Conservation (phyloP, 2,113 vertebrate genomes). For the Phrynosoma platyrhinos region DNA sequence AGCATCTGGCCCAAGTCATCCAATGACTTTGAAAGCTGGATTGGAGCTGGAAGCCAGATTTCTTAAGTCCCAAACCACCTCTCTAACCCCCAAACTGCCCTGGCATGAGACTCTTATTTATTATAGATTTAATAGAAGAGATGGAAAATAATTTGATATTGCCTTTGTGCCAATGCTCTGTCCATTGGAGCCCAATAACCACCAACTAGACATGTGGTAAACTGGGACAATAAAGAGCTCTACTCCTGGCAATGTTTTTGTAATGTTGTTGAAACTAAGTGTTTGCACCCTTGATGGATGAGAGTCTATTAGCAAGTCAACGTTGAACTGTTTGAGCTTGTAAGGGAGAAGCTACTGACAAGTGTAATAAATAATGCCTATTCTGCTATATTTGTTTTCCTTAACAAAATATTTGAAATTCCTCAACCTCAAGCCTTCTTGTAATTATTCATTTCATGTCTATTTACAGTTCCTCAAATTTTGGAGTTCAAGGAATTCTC, state of each 20-base stretch:
- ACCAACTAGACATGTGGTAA: not conserved
- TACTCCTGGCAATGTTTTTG: not conserved
- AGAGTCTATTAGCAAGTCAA: not conserved
- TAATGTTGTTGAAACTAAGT: not conserved
- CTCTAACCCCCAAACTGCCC: no score
- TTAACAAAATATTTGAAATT: not conserved
- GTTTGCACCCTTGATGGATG: not conserved
- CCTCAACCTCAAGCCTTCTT: not conserved
- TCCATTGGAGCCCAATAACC: not conserved
- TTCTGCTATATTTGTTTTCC: not conserved
- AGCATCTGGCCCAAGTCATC: no score
- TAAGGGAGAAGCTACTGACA: not conserved
- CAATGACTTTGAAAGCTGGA: no score
- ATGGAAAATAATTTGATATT: not conserved
- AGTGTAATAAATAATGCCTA: not conserved
- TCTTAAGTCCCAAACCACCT: no score
- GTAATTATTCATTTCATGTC: not conserved
- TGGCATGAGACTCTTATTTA: not conserved
- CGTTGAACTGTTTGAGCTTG: not conserved
- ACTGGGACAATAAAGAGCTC: not conserved
- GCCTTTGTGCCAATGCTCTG: not conserved
- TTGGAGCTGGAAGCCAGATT: no score
- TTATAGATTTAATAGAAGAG: not conserved
- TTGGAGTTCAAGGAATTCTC: conserved; percentile 32
- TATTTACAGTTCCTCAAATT: not conserved